A percentile compares a stretch with the other conserved stretches of the same genome.
phyloP scores from a whole-genome alignment of 1,140 invertebrate species.

The Neuroterus valhalla region DNA sequence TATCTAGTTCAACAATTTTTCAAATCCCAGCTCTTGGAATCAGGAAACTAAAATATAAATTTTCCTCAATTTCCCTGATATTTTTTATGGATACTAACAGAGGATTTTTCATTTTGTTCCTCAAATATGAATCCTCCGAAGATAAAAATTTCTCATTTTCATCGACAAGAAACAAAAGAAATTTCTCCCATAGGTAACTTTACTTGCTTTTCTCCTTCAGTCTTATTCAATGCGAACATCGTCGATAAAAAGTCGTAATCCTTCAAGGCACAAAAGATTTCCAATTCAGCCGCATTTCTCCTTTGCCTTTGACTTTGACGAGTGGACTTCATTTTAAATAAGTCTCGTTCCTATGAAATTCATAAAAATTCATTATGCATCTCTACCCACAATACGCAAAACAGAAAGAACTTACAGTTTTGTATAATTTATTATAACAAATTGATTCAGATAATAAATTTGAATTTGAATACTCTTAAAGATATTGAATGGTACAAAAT shows the following conservation, averaged over 20 bases:
- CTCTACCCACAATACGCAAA: neutral
- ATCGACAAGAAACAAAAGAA: conserved; percentile 17
- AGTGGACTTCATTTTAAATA: neutral
- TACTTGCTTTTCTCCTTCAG: neutral
- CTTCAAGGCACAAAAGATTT: conserved; percentile 22
- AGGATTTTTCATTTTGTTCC: neutral
- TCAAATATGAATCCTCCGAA: conserved; percentile 6
- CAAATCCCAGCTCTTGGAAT: too few species aligned
- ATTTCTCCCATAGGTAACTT: neutral
- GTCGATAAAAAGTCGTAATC: conserved; percentile 22
- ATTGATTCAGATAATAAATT: neutral
- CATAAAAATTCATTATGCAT: too few species aligned
- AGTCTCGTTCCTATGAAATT: neutral
- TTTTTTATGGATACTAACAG: neutral
- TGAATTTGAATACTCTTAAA: too few species aligned
- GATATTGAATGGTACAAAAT: too few species aligned
- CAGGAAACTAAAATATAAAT: too few species aligned
- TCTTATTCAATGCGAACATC: conserved; percentile 8
- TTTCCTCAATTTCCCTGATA: too few species aligned
- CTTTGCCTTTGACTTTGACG: conserved; percentile 5
- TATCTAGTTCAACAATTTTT: too few species aligned
- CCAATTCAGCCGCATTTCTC: neutral
- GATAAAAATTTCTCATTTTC: neutral
- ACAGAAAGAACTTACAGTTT: neutral
- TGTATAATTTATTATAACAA: neutral